Conservation (phyloP, 2,888 invertebrate genomes). For the Agriopis leucophaearia region DNA sequence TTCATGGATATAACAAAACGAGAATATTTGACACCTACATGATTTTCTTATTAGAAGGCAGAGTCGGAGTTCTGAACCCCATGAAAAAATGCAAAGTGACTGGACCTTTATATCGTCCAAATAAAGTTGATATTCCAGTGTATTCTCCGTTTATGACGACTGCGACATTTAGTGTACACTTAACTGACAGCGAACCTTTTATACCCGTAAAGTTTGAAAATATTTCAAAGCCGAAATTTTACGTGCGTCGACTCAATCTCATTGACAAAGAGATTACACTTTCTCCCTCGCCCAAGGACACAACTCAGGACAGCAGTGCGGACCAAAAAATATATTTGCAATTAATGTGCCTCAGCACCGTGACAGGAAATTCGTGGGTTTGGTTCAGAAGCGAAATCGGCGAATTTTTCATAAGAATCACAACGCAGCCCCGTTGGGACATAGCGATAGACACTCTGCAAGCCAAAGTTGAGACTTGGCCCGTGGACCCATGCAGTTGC, state of each 20-base stretch:
- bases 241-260: conserved; percentile 67
- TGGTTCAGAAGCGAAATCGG: conserved; percentile 76
- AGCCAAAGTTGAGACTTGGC: conserved; percentile 69
- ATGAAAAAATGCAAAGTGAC: conserved; percentile 74
- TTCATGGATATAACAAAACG: conserved; percentile 80
- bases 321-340: conserved; percentile 73
- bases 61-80: conserved; percentile 66
- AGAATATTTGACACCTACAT: conserved; percentile 79
- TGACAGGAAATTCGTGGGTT: conserved; percentile 72
- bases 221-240: conserved; percentile 62
- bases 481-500: conserved; percentile 74
- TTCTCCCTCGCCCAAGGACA: conserved; percentile 65
- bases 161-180: conserved; percentile 58
- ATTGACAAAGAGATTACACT: conserved; percentile 71
- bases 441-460: conserved; percentile 71
- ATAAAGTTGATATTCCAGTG: conserved; percentile 72
- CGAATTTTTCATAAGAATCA: conserved; percentile 75
- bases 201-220: conserved; percentile 66
- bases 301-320: conserved; percentile 53
- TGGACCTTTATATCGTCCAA: conserved; percentile 74
- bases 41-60: conserved; percentile 69
- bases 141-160: conserved; percentile 67
- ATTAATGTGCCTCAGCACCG: conserved; percentile 74
- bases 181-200: conserved; percentile 73
- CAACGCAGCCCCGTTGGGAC: conserved; percentile 77